These are phyloP conservation scores for Axis porcinus DNA, from an alignment of 2,113 vertebrate genomes.

Conservation along the genomic window DNA sequence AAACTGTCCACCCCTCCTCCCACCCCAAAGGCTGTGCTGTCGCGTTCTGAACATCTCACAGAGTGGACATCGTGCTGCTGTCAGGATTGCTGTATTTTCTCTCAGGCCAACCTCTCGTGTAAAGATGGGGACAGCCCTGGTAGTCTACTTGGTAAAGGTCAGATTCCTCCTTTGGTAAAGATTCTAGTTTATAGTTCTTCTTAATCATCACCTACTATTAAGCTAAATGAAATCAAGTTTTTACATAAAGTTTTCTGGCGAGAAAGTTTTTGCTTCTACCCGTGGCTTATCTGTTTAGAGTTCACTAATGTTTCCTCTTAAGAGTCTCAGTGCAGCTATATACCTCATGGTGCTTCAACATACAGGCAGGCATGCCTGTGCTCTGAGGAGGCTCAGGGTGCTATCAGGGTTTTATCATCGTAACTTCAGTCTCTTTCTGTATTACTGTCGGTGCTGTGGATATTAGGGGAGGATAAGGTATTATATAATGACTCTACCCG, in stretches of 20 bases:
- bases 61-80: not conserved
- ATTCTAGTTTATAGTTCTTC: slow-evolving; percentile 31
- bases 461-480: not conserved
- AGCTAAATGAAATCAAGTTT: not conserved
- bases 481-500: not conserved
- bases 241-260: not conserved
- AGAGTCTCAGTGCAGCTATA: not conserved
- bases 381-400: not conserved
- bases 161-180: not conserved
- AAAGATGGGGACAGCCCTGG: not conserved
- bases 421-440: not conserved
- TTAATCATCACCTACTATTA: not conserved
- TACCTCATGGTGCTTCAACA: not conserved
- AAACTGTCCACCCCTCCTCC: not conserved
- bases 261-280: not conserved
- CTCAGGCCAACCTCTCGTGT: not conserved
- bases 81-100: not conserved
- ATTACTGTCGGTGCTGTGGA: not conserved
- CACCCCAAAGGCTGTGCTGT: not conserved
- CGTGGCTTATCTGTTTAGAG: not conserved
- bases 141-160: not conserved
- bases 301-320: not conserved
- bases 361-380: not conserved
- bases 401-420: not conserved
- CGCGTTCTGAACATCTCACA: not conserved